phyloP scores from a whole-genome alignment of 2,888 invertebrate genomes.

The Craniophora ligustri region DNA sequence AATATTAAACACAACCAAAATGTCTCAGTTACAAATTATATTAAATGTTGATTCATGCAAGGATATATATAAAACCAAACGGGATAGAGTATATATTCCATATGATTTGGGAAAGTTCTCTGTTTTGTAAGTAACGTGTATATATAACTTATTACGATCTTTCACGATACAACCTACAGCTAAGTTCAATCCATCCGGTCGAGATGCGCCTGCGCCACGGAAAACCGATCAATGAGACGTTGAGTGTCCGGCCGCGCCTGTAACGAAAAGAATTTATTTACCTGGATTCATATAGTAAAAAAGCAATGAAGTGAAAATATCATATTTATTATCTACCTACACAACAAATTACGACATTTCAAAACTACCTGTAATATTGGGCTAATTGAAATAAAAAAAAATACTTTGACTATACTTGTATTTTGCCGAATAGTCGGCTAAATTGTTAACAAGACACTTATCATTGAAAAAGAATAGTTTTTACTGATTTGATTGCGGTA shows the following conservation, averaged over 20 bases:
- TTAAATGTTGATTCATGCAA: constrained; percentile 25
- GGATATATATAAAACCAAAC: constrained; percentile 7
- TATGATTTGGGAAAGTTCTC: constrained; percentile 2
- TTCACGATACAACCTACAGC: constrained; percentile 36
- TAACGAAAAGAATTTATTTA: constrained; percentile 45
- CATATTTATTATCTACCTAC: too few relatives aligned
- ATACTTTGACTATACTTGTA: too few relatives aligned
- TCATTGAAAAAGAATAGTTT: too few relatives aligned
- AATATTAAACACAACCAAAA: constrained; percentile 11
- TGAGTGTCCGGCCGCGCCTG: constrained; percentile 84
- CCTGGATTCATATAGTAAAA: too few relatives aligned
- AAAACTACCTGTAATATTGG: too few relatives aligned
- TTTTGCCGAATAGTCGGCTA: too few relatives aligned
- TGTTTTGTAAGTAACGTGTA: constrained; percentile 33
- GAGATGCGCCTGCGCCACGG: constrained; percentile 82
- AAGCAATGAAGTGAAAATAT: too few relatives aligned
- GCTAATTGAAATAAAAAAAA: too few relatives aligned
- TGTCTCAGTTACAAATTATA: constrained; percentile 24
- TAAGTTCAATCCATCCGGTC: constrained; percentile 81
- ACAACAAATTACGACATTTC: too few relatives aligned
- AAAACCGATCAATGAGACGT: constrained; percentile 78
- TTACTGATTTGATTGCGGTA: too few relatives aligned
- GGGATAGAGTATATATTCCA: constrained; percentile 8
- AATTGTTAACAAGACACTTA: too few relatives aligned
- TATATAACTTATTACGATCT: constrained; percentile 30